Evolutionary conservation across 2,797 vertebrate species (phyloP), one percentile per base, ranked within the genome.

Genomic region (Halcyon badia): DNA sequence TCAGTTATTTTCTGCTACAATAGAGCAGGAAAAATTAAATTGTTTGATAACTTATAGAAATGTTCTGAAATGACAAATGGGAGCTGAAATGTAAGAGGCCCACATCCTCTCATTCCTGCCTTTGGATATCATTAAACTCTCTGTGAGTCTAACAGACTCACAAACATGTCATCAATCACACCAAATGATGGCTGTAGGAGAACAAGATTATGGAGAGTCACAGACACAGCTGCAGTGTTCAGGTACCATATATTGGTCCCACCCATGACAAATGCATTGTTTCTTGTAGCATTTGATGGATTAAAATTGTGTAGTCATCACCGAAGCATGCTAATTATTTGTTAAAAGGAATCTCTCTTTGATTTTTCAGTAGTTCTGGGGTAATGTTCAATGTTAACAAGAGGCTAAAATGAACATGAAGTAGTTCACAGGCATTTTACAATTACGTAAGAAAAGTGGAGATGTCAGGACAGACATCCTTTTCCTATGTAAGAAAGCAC

Each of bases 41-140:
- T 58, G 17, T 81, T 85, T 86, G 25, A 16, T 94, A 71, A 60
- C 33, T 82, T 69, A 68, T 46, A 25, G 44, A 90, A 96, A 44
- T 51, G 9, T 51, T 95, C 83, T 96, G 83, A 70, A 91, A 79
- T 87, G 31, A 82, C 75, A 86, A 93, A 70, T 56, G 25, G 83
- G 31, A 87, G 62, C 35, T 92, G 75, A 89, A 89, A 83, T 73
- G 37, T 56, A 31, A 84, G 62, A 79, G 30, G 31, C n/a, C 11
- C 52, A 62, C 3, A 3, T 60, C 52, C 60, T 83, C 46, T 93
- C 37, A 24, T 83, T 92, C 70, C 77, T 91, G 73, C 77, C 39
- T 86, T 58, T 68, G 54, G 79, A 68, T 92, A 75, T 89, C 37
- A 28, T 92, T 96, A 90, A 77, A 72, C 31, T 87, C 61, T 79